A percentile compares a stretch with the other conserved stretches of the same genome.
Conservation (phyloP, 2,888 invertebrate species). For the Molanna angustata region DNA sequence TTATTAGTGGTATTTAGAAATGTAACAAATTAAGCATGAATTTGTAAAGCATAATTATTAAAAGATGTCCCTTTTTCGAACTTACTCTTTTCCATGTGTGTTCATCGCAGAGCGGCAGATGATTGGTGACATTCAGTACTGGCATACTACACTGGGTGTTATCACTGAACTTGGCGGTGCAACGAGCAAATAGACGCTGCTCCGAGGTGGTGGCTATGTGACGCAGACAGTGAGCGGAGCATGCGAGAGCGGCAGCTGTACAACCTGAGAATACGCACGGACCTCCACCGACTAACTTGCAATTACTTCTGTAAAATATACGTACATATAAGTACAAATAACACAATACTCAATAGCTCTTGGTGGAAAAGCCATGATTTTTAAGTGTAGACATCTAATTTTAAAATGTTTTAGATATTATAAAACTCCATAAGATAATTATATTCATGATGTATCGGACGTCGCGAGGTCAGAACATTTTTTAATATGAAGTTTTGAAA, state of each 20-base stretch:
- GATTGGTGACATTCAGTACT: conserved; percentile 47
- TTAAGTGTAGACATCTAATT: too few species aligned
- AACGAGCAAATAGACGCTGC: conserved; percentile 64
- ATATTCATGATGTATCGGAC: too few species aligned
- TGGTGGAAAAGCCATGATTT: too few species aligned
- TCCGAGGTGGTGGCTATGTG: conserved; percentile 85
- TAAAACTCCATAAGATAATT: too few species aligned
- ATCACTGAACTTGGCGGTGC: conserved; percentile 53
- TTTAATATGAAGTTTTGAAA: too few species aligned
- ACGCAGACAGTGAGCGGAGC: conserved; percentile 75
- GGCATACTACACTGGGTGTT: conserved; percentile 51
- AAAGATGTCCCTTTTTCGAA: too few species aligned
- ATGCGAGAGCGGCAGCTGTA: conserved; percentile 59
- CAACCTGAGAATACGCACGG: conserved; percentile 36
- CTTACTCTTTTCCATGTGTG: conserved; percentile 77
- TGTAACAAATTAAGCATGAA: too few species aligned
- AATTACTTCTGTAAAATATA: conserved; percentile 7
- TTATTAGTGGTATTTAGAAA: too few species aligned
- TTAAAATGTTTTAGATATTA: too few species aligned
- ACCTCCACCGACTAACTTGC: conserved; percentile 14
- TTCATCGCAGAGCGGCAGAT: conserved; percentile 81
- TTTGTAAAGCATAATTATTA: too few species aligned
- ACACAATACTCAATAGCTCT: too few species aligned
- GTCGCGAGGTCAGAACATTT: too few species aligned
- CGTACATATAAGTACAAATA: not conserved